Evolutionary conservation across 2,797 vertebrate species (phyloP).

Genomic region (Pipistrellus pipistrellus): DNA sequence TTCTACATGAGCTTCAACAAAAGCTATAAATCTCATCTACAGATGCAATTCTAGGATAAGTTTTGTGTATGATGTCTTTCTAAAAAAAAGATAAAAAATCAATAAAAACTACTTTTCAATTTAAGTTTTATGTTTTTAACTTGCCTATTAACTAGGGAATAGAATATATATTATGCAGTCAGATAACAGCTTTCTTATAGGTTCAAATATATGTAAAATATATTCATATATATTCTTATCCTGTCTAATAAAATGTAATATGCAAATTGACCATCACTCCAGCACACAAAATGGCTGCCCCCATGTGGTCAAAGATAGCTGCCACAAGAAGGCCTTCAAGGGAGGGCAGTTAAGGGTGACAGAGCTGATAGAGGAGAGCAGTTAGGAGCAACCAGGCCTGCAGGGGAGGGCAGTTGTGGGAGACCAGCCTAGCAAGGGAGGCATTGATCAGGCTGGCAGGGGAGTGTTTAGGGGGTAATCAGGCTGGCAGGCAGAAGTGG

Average conservation of each 20-base stretch:
- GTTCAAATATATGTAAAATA: constrained; percentile 38
- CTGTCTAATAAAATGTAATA: no score
- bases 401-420: no score
- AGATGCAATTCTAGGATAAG: constrained; percentile 30
- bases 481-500: no score
- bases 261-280: no score
- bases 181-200: not conserved
- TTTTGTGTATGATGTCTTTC: not conserved
- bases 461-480: no score
- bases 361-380: rapidly evolving
- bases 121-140: constrained; percentile 19
- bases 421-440: no score
- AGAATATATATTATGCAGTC: not conserved
- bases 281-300: no score
- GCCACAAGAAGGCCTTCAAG: no score
- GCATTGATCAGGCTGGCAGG: no score
- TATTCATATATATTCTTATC: not conserved
- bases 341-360: no score
- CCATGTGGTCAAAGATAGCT: no score
- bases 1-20: constrained; percentile 39
- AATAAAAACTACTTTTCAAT: not conserved
- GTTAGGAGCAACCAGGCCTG: rapidly evolving
- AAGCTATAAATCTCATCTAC: constrained; percentile 18
- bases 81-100: constrained; percentile 36
- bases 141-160: not conserved